Conservation (phyloP, 2,888 invertebrate species). For the Steinernema hermaphroditum region DNA sequence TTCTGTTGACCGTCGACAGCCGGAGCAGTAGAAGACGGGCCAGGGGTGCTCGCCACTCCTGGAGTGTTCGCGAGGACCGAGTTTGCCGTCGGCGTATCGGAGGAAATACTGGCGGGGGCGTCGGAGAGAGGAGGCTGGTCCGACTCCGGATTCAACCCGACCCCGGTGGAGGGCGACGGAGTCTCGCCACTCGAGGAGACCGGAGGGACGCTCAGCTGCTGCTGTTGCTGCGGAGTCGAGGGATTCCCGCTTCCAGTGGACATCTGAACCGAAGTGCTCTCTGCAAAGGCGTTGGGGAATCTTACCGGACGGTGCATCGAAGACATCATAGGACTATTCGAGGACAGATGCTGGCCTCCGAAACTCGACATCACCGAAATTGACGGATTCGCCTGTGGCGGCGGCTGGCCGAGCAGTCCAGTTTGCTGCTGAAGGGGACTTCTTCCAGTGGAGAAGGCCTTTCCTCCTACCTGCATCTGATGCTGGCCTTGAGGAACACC, state of each 20-base stretch:
- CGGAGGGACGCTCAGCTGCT: slow-evolving; percentile 8
- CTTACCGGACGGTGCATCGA: not conserved
- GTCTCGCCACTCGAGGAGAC: not conserved
- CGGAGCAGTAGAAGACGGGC: not conserved
- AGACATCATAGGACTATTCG: not conserved
- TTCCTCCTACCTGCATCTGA: not conserved
- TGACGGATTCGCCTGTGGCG: not conserved
- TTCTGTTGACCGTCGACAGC: not conserved
- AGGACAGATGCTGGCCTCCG: not conserved
- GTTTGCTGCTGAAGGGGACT: not conserved
- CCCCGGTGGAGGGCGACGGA: not conserved
- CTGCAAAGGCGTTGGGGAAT: too few species aligned
- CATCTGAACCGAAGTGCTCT: not conserved
- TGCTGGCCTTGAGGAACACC: not conserved
- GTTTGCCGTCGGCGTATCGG: not conserved
- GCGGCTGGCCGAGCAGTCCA: slow-evolving; percentile 16
- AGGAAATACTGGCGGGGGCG: not conserved
- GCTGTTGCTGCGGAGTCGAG: not conserved
- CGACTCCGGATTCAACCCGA: not conserved
- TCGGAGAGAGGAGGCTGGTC: slow-evolving; percentile 15
- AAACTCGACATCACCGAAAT: slow-evolving; percentile 17
- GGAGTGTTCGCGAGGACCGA: slow-evolving; percentile 8
- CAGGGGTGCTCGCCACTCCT: not conserved
- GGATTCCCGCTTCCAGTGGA: not conserved
- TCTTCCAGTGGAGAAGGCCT: too few species aligned